phyloP scores from a whole-genome alignment of 2,797 vertebrate genomes.

The Sitta carolinensis region DNA sequence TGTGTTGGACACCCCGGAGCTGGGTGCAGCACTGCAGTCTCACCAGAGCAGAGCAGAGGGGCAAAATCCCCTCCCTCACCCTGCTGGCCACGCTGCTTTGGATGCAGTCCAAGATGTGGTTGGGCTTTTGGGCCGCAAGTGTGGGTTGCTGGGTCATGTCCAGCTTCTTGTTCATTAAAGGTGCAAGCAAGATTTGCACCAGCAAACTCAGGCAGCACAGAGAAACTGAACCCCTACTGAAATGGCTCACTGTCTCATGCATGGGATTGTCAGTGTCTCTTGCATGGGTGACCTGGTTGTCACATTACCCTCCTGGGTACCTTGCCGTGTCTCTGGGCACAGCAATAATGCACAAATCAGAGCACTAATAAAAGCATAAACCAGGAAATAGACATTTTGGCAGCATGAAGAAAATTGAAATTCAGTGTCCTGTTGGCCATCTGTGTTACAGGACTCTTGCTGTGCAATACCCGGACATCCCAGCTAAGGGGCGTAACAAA shows the following conservation, averaged over 20 bases:
- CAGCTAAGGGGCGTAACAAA: not conserved
- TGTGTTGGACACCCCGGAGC: not conserved
- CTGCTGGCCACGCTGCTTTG: accelerated
- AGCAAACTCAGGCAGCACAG: not conserved
- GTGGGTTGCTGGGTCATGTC: not conserved
- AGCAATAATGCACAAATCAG: not conserved
- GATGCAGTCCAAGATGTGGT: not conserved
- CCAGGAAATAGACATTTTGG: not conserved
- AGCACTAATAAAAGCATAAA: not conserved
- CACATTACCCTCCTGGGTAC: not conserved
- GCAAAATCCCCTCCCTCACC: not conserved
- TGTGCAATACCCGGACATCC: not conserved
- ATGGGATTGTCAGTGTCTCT: not conserved
- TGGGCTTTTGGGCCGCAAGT: not conserved
- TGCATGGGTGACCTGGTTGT: not conserved
- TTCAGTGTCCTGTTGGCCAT: accelerated
- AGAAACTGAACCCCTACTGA: not conserved
- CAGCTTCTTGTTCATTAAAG: not conserved
- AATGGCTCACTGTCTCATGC: accelerated
- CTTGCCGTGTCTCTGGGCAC: not conserved
- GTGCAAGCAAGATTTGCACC: too few relatives aligned
- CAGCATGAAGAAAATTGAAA: not conserved
- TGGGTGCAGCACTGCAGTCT: not conserved
- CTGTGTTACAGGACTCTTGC: not conserved
- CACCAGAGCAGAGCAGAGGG: not conserved